Evolutionary conservation across 2,113 vertebrate species (phyloP).

Genomic region (Pteropus alecto): DNA sequence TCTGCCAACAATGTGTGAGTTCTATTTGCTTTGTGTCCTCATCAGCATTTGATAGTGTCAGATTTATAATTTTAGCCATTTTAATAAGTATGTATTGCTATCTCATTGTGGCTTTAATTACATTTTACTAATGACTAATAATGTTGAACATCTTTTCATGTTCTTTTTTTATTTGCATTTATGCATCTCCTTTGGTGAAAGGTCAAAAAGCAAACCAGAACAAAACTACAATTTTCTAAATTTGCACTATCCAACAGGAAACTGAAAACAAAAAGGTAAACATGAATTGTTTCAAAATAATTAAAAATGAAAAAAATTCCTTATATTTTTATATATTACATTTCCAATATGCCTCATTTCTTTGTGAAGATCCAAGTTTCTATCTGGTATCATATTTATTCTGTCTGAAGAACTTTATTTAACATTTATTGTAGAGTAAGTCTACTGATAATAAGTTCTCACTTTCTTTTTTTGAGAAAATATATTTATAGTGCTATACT

Average conservation of each 20-base stretch:
- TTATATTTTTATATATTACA: neutral
- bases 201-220: no score
- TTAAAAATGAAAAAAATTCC: neutral
- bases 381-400: neutral
- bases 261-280: neutral
- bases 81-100: no score
- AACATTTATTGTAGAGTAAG: neutral
- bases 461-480: neutral
- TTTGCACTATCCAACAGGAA: neutral
- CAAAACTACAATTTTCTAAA: neutral
- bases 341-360: neutral
- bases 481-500: no score
- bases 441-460: neutral
- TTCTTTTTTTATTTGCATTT: no score
- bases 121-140: no score
- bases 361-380: neutral
- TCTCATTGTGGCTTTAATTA: no score
- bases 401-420: neutral
- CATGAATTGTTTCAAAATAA: neutral
- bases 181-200: no score
- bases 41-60: no score
- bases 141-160: no score
- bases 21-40: no score
- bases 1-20: no score
- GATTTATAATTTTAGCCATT: no score